These are phyloP conservation scores for Machimus atricapillus DNA, from an alignment of 2,888 invertebrate species.

Conservation along the genomic window DNA sequence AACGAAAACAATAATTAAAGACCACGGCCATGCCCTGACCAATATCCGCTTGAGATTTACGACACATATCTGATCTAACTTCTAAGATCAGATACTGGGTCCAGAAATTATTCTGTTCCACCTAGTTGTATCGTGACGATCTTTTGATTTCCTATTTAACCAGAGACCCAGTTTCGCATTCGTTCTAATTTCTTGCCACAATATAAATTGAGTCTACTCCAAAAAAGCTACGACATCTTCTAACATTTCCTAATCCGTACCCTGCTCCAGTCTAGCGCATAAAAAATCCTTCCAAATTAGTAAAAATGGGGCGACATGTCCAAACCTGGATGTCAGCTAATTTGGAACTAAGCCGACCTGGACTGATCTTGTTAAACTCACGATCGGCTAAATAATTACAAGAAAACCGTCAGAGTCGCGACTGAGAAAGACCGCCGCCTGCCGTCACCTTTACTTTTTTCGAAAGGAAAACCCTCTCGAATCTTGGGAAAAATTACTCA, in stretches of 20 bases:
- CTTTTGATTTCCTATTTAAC: not conserved
- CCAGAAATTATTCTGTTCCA: not conserved
- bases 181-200: not conserved
- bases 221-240: not conserved
- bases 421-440: not conserved
- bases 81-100: not conserved
- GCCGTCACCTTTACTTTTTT: not conserved
- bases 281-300: not conserved
- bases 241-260: not conserved
- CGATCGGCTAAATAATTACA: not conserved
- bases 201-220: not conserved
- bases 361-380: not conserved
- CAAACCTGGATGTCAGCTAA: not conserved
- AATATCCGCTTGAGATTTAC: not conserved
- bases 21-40: not conserved
- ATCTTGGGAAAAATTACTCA: not conserved
- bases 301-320: not conserved
- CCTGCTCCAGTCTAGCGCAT: not conserved
- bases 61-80: not conserved
- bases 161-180: not conserved
- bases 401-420: not conserved
- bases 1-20: not conserved
- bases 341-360: not conserved
- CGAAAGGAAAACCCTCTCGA: not conserved
- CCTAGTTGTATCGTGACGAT: not conserved